A percentile compares a stretch with the other conserved stretches of the same genome.
These are phyloP conservation scores for Rotaria magnacalcarata DNA, from an alignment of 2,888 invertebrate genomes.

Conservation along the genomic window DNA sequence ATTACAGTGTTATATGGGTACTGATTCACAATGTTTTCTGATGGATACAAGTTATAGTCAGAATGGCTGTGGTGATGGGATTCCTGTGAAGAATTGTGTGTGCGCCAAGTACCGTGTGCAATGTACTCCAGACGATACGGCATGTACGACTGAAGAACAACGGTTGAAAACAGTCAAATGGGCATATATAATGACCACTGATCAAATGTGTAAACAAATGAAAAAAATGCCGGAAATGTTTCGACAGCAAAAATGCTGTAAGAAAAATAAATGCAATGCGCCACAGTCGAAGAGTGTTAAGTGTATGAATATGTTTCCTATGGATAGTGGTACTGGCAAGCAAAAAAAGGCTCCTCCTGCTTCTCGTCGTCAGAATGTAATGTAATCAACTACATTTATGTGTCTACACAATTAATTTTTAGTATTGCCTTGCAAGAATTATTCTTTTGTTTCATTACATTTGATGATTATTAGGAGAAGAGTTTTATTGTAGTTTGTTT, in stretches of 20 bases:
- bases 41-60: not conserved
- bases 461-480: too few relatives aligned
- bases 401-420: too few relatives aligned
- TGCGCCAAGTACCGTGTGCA: not conserved
- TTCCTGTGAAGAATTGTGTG: not conserved
- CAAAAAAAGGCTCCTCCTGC: not conserved
- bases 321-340: not conserved
- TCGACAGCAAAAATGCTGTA: not conserved
- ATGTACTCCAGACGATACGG: not conserved
- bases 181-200: not conserved
- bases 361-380: too few relatives aligned
- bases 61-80: not conserved
- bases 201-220: not conserved
- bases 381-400: too few relatives aligned
- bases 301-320: not conserved
- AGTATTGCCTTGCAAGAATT: too few relatives aligned
- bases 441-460: too few relatives aligned
- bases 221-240: not conserved
- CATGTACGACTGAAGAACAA: not conserved
- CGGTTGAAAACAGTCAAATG: not conserved
- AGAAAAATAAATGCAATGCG: not conserved
- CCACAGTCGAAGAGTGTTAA: not conserved
- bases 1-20: constrained; percentile 4
- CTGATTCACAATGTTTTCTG: not conserved
- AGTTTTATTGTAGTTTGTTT: too few relatives aligned